Conservation (phyloP, 2,888 invertebrate genomes). For the Linnaemya tessellans region DNA sequence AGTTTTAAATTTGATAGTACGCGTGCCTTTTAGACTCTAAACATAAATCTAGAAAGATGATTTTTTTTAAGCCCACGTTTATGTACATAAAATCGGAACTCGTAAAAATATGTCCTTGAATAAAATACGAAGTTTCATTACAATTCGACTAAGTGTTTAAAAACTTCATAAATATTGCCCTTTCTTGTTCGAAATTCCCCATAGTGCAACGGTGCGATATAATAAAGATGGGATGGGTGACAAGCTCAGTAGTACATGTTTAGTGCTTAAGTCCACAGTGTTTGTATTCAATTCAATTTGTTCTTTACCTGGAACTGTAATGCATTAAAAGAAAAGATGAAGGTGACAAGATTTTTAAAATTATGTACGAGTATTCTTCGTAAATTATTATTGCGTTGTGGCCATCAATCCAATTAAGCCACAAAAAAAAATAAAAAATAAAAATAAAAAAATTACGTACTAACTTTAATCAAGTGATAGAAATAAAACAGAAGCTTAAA, state of each 20-base stretch:
- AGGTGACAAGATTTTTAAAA: slow-evolving; percentile 44
- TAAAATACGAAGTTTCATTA: no score
- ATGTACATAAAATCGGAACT: no score
- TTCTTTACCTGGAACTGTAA: neutral
- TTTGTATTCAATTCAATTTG: neutral
- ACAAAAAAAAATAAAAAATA: no score
- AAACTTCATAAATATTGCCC: no score
- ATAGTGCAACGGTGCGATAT: neutral
- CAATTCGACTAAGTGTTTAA: no score
- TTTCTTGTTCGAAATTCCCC: no score
- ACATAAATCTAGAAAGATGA: no score
- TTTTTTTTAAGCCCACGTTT: no score
- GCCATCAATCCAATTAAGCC: slow-evolving; percentile 59
- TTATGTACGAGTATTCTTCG: slow-evolving; percentile 42
- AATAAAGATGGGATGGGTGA: neutral
- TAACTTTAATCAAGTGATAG: neutral
- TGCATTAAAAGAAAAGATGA: slow-evolving; percentile 18
- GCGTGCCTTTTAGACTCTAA: no score
- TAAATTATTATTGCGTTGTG: slow-evolving; percentile 47
- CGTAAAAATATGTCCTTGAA: no score
- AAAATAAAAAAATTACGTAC: no score
- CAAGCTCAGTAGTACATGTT: neutral
- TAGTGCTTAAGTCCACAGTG: neutral
- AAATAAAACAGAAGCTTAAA: slow-evolving; percentile 1
- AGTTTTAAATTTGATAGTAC: no score